Conservation (phyloP, 2,113 vertebrate genomes). For the Suricata suricatta region DNA sequence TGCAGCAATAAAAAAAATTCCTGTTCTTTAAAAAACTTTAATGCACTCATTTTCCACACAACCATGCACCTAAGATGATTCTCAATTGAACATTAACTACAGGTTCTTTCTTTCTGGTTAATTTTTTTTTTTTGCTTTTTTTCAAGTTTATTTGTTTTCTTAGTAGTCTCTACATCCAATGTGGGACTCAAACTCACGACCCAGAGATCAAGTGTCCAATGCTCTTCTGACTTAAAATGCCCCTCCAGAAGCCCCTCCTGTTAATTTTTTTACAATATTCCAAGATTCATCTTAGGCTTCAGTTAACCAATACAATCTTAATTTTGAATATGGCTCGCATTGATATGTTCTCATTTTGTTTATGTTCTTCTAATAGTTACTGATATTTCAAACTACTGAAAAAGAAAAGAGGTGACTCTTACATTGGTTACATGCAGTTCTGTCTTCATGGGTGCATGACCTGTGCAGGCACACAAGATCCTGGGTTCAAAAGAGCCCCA, state of each 20-base stretch:
- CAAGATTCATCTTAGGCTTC: background rate
- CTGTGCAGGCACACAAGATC: background rate
- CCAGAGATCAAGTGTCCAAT: background rate
- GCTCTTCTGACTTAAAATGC: background rate
- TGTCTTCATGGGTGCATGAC: background rate
- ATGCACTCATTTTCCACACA: background rate
- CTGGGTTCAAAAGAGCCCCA: background rate
- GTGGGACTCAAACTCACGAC: background rate
- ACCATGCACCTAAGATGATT: background rate
- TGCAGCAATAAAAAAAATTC: constrained; percentile 22
- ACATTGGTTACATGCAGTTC: background rate
- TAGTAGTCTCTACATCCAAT: background rate
- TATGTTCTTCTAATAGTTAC: background rate
- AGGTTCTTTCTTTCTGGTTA: background rate
- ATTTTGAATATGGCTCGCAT: constrained; percentile 26
- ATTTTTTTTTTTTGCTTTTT: background rate
- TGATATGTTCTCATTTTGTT: background rate
- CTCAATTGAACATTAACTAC: background rate
- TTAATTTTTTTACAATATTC: background rate
- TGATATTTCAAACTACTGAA: constrained; percentile 47
- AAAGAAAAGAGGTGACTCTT: background rate
- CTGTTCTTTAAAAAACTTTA: background rate
- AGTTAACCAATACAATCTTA: background rate
- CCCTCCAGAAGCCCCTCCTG: background rate
- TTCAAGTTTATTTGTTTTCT: background rate